phyloP scores from a whole-genome alignment of 2,888 invertebrate species.

The Helicoverpa assulta region DNA sequence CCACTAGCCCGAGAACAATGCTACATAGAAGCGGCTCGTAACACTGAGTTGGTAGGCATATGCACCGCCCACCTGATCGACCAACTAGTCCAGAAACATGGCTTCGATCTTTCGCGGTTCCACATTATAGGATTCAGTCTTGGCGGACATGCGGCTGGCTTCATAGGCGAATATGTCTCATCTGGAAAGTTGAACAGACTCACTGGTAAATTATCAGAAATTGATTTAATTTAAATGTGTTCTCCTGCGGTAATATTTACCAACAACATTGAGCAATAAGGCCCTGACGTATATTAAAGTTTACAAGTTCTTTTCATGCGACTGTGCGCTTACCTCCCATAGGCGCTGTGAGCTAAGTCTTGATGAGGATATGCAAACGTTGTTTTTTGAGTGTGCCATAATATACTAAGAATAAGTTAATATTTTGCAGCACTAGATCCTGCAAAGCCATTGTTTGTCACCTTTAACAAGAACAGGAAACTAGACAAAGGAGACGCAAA shows the following conservation, averaged over 20 bases:
- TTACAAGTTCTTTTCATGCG: too few species aligned
- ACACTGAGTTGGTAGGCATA: slow-evolving; percentile 90
- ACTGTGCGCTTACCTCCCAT: too few species aligned
- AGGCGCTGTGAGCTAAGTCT: too few species aligned
- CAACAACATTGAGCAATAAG: neutral
- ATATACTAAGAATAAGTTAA: neutral
- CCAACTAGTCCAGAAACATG: slow-evolving; percentile 79
- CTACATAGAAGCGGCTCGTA: slow-evolving; percentile 90
- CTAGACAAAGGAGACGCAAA: slow-evolving; percentile 90
- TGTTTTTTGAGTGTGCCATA: too few species aligned
- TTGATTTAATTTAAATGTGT: too few species aligned
- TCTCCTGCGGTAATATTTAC: neutral
- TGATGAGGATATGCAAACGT: too few species aligned
- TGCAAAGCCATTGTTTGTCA: slow-evolving; percentile 91
- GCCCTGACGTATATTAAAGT: too few species aligned
- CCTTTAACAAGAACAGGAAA: slow-evolving; percentile 80
- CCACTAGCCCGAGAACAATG: slow-evolving; percentile 90
- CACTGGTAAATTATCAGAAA: slow-evolving; percentile 81
- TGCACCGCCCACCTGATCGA: slow-evolving; percentile 91
- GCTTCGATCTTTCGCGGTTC: slow-evolving; percentile 83
- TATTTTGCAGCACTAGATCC: slow-evolving; percentile 90
- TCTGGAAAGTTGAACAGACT: slow-evolving; percentile 86
- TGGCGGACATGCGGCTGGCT: slow-evolving; percentile 91
- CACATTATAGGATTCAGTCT: slow-evolving; percentile 92
- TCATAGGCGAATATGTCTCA: slow-evolving; percentile 83